phyloP scores from a whole-genome alignment of 2,113 vertebrate genomes.

The Nanorana parkeri region DNA sequence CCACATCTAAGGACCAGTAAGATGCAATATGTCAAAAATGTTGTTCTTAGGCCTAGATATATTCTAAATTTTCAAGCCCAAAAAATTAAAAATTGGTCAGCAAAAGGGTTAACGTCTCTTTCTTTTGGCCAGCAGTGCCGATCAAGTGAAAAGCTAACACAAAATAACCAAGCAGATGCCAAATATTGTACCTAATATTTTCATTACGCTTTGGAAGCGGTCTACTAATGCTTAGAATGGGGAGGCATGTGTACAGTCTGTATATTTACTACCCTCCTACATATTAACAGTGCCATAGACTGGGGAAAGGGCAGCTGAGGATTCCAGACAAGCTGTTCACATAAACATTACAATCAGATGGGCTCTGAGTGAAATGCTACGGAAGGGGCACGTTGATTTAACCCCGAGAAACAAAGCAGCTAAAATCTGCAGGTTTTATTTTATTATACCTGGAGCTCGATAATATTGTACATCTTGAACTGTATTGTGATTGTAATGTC shows the following conservation, averaged over 20 bases:
- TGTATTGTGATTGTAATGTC: too few species aligned
- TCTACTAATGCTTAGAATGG: background rate
- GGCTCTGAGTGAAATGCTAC: background rate
- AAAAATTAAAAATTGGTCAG: too few species aligned
- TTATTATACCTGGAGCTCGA: too few species aligned
- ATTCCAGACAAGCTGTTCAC: slow-evolving; percentile 26
- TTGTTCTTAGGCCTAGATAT: too few species aligned
- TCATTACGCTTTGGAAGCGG: background rate
- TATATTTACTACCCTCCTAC: slow-evolving; percentile 25
- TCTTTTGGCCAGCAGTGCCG: too few species aligned
- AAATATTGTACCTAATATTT: background rate
- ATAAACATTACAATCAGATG: background rate
- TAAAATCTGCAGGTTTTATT: background rate
- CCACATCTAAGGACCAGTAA: too few species aligned
- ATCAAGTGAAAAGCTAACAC: too few species aligned
- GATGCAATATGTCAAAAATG: too few species aligned
- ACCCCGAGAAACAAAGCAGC: background rate
- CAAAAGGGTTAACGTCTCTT: too few species aligned
- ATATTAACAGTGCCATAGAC: slow-evolving; percentile 1
- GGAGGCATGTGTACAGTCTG: slow-evolving; percentile 32
- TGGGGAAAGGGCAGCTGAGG: slow-evolving; percentile 21
- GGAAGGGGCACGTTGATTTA: slow-evolving; percentile 10
- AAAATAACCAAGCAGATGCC: background rate
- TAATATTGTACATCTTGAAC: too few species aligned
- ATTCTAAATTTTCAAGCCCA: too few species aligned